Base-by-base conservation (phyloP, 2,797 vertebrate species). In the Remorina albescens region DNA sequence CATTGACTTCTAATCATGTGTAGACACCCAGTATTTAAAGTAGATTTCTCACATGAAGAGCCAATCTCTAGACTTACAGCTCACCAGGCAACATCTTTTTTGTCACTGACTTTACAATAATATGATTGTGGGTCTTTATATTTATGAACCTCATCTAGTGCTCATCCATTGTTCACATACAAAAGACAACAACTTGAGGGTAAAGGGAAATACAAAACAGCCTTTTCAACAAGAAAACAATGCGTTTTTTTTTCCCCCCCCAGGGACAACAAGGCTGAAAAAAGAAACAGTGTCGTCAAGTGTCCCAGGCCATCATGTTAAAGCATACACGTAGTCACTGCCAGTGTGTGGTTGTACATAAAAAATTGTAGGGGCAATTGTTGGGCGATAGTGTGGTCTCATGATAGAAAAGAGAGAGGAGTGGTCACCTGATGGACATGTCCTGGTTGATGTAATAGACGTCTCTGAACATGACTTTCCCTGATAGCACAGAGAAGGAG, bases 381-480 rank as follows among this genome's bases (percentile, higher is more conserved):
- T 44, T 44, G 16, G 3, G 41, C 41, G 18, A 18, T 1, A 7
- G 41, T 19, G 41, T 19, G 41, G n/a, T n/a, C n/a, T n/a, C n/a
- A n/a, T n/a, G n/a, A n/a, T n/a, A n/a, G n/a, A n/a, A n/a, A n/a
- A n/a, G n/a, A 15, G 0, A 11, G 19, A 28, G n/a, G 21, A 51
- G 71, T 34, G 44, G 41, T 84, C 94, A 99, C 98, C 98, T 98
- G 94, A 99, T 96, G 54, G 98, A 99, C 97, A 98, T 95, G 91
- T 99, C 98, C 86, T 97, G 95, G 79, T 96, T 97, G 91, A 99
- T 99, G 86, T 94, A 99, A 93, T 99, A 99, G 77, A 99, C 98
- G 78, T 99, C 98, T 74, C 98, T 95, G 90, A 99, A 97, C 98
- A 99, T 99, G 92, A 99, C 92, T 92, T 99, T 99, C 75, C 98